Percentiles rank a stretch among this genome's conserved stretches.
Conservation (phyloP, 2,797 vertebrate species). For the Micromesistius poutassou region DNA sequence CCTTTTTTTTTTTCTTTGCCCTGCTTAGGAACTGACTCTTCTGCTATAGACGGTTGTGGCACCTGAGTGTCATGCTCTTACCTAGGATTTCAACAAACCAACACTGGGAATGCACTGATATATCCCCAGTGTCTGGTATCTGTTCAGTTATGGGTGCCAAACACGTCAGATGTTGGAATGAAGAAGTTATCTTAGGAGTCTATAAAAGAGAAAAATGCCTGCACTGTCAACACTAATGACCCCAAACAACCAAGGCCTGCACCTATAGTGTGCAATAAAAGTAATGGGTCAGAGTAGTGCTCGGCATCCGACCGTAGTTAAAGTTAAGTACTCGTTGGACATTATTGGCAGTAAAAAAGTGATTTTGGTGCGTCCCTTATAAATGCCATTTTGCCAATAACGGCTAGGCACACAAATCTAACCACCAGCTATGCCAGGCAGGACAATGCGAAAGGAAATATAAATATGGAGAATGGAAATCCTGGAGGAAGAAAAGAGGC, state of each 20-base stretch:
- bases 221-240: not conserved
- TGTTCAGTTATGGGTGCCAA: not conserved
- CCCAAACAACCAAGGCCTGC: not conserved
- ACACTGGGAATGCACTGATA: not conserved
- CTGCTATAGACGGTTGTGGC: slow-evolving; percentile 61
- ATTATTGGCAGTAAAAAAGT: not conserved
- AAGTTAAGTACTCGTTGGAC: not conserved
- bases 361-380: not conserved
- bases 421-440: slow-evolving; percentile 39
- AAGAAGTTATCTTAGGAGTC: not conserved
- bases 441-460: not conserved
- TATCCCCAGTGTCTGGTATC: too few species aligned
- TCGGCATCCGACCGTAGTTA: not conserved
- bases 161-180: not conserved
- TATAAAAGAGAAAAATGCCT: not conserved
- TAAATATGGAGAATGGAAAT: slow-evolving; percentile 28
- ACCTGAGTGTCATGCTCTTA: slow-evolving; percentile 58
- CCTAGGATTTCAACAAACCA: slow-evolving; percentile 55
- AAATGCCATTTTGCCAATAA: slow-evolving; percentile 42
- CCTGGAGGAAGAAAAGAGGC: slow-evolving; percentile 42
- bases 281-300: not conserved
- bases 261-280: not conserved
- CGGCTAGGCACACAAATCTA: slow-evolving; percentile 26
- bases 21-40: slow-evolving; percentile 38
- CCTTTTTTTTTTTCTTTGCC: slow-evolving; percentile 40